Percentiles rank a stretch among this genome's conserved stretches.
These are phyloP conservation scores for Meloidogyne exigua DNA, from an alignment of 1,140 invertebrate species.

Conservation along the genomic window DNA sequence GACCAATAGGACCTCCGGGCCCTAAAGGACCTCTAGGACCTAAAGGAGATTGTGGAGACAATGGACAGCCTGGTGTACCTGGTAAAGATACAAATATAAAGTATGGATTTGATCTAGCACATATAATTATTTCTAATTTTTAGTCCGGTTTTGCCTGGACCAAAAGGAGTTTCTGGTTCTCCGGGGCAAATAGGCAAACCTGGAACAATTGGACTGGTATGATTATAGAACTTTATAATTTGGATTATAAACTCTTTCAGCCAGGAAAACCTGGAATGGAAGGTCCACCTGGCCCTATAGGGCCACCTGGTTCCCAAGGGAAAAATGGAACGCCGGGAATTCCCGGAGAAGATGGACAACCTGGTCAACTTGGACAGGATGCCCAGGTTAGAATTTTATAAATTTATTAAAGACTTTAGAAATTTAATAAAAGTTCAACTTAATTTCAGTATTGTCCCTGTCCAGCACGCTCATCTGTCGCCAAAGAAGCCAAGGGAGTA, in stretches of 20 bases:
- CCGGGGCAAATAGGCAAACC: constrained; percentile 29
- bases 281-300: constrained; percentile 16
- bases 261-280: constrained; percentile 6
- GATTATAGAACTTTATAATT: not conserved
- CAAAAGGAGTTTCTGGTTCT: constrained; percentile 11
- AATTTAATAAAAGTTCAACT: too few species aligned
- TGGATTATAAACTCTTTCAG: not conserved
- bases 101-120: not conserved
- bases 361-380: constrained; percentile 10
- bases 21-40: not conserved
- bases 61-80: constrained; percentile 29
- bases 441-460: too few species aligned
- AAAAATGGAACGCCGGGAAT: not conserved
- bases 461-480: too few species aligned
- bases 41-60: constrained; percentile 17
- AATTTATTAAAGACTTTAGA: too few species aligned
- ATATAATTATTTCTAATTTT: not conserved
- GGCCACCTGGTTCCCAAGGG: constrained; percentile 20
- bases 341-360: not conserved
- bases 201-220: constrained; percentile 14
- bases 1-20: not conserved
- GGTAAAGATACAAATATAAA: constrained; percentile 17
- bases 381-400: not conserved
- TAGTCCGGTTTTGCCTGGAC: constrained; percentile 16
- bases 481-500: too few species aligned